Conservation (phyloP, 2,797 vertebrate genomes). For the Urosaurus nigricauda region DNA sequence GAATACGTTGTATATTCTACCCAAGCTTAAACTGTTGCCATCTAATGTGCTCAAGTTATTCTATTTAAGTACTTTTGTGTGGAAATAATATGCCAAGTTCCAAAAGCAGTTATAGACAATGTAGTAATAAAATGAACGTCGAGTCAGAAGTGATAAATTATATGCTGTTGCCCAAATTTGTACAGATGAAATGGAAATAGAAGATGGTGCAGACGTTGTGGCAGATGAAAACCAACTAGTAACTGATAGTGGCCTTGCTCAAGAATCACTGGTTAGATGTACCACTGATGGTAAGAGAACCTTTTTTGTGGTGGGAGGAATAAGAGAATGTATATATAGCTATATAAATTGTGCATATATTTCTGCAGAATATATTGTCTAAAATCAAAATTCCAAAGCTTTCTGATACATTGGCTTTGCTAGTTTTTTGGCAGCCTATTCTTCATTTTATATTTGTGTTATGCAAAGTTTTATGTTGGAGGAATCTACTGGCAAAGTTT, state of each 20-base stretch:
- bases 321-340: not conserved
- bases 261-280: constrained; percentile 65
- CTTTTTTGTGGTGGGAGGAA: not conserved
- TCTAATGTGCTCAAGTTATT: not conserved
- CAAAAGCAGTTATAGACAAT: constrained; percentile 22
- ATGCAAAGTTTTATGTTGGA: not conserved
- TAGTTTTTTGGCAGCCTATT: not conserved
- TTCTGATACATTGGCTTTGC: not conserved
- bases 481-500: not conserved
- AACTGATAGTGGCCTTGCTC: constrained; percentile 50
- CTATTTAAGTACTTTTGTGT: constrained; percentile 7
- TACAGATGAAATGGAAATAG: constrained; percentile 77
- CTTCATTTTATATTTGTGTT: not conserved
- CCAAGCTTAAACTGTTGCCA: constrained; percentile 27
- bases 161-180: constrained; percentile 74
- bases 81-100: constrained; percentile 37
- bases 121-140: constrained; percentile 23
- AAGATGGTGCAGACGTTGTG: constrained; percentile 64
- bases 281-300: constrained; percentile 77
- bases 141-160: constrained; percentile 30
- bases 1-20: not conserved
- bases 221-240: constrained; percentile 68
- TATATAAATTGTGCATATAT: not conserved
- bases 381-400: not conserved
- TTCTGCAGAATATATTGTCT: constrained; percentile 4